A percentile compares a stretch with the other conserved stretches of the same genome.
Evolutionary conservation across 2,888 invertebrate species (phyloP).

Genomic region (Eupeodes luniger): DNA sequence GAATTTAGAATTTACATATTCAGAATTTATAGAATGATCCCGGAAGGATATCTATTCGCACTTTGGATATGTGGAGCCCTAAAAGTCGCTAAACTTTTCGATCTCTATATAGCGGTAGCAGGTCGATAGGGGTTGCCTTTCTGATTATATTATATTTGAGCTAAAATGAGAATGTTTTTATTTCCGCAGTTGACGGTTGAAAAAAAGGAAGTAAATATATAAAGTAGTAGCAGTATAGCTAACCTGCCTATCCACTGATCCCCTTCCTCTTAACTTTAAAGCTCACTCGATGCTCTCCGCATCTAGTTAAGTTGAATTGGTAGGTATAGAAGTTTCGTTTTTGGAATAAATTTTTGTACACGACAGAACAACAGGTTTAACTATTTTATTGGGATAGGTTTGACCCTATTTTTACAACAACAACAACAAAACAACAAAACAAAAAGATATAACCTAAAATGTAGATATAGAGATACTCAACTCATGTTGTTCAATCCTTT

Average conservation of each 20-base stretch:
- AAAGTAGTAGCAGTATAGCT: background rate
- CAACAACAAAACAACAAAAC: conserved; percentile 2
- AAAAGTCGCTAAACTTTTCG: conserved; percentile 44
- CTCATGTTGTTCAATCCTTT: conserved; percentile 41
- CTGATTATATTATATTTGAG: conserved; percentile 26
- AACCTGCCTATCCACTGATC: background rate
- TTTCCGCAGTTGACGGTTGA: conserved; percentile 41
- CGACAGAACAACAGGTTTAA: conserved; percentile 65
- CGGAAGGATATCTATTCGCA: conserved; percentile 64
- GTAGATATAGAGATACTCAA: conserved; percentile 3
- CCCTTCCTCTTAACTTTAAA: background rate
- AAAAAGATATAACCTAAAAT: conserved; percentile 27
- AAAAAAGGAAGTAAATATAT: background rate
- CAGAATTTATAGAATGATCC: conserved; percentile 70
- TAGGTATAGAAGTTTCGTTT: conserved; percentile 42
- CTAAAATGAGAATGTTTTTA: conserved; percentile 52
- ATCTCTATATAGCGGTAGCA: background rate
- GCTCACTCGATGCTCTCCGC: background rate
- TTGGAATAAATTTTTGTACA: conserved; percentile 64
- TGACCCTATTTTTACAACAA: conserved; percentile 59
- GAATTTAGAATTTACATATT: conserved; percentile 74
- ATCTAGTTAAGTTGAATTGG: conserved; percentile 46
- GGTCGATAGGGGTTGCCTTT: conserved; percentile 26
- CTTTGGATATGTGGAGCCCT: conserved; percentile 39
- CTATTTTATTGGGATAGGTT: conserved; percentile 73